Percentiles rank a stretch among this genome's conserved stretches.
These are phyloP conservation scores for Semaprochilodus insignis DNA, from an alignment of 2,797 vertebrate genomes.

Conservation along the genomic window DNA sequence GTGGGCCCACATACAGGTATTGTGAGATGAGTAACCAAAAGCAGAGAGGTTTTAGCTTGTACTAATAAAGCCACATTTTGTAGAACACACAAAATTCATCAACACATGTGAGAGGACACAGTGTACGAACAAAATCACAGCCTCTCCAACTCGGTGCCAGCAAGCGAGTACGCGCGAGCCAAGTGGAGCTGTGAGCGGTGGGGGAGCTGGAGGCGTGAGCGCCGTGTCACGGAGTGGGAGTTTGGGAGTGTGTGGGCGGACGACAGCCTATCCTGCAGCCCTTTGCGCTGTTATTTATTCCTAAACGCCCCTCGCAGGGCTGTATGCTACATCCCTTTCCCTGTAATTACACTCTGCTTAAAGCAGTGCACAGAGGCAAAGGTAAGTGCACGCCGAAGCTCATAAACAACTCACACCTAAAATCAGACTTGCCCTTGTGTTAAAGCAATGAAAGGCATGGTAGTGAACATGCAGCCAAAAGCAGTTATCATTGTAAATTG, in stretches of 20 bases:
- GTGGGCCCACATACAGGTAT: no score
- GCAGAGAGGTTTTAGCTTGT: no score
- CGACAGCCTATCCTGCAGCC: conserved; percentile 27
- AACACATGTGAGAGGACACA: conserved; percentile 35
- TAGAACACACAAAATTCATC: background rate
- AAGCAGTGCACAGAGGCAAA: background rate
- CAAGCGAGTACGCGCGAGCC: conserved; percentile 14
- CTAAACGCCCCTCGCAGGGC: conserved; percentile 19
- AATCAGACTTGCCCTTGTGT: background rate
- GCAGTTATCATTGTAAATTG: background rate
- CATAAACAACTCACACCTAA: background rate
- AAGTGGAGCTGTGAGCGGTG: conserved; percentile 56
- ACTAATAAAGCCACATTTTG: background rate
- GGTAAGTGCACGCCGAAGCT: background rate
- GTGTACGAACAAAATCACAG: conserved; percentile 36
- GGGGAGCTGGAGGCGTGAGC: conserved; percentile 48
- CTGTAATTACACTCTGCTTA: background rate
- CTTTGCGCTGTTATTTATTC: conserved; percentile 40
- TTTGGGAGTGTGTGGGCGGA: conserved; percentile 47
- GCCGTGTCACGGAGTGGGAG: conserved; percentile 51
- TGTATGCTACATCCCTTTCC: background rate
- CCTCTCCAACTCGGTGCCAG: conserved; percentile 2
- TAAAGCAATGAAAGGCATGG: background rate
- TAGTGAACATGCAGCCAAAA: background rate
- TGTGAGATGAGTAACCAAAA: no score